These are phyloP conservation scores for Microcaecilia unicolor DNA, from an alignment of 2,797 vertebrate species.

Conservation along the genomic window DNA sequence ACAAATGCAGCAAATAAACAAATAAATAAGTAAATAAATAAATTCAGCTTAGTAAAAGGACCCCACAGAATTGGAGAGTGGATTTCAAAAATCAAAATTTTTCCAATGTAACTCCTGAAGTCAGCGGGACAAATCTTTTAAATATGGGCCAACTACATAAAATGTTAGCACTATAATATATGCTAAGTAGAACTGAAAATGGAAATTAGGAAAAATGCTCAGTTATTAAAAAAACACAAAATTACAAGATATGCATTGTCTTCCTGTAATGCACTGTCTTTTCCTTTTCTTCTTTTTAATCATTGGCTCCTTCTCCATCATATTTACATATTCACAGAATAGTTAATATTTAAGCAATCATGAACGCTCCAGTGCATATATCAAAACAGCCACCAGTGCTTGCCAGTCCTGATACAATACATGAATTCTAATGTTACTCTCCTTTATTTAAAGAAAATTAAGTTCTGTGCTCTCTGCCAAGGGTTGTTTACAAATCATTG, in stretches of 20 bases:
- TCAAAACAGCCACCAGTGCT: conserved; percentile 28
- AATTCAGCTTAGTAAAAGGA: no score
- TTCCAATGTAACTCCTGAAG: no score
- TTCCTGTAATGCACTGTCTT: conserved; percentile 9
- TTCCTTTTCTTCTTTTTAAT: conserved; percentile 22
- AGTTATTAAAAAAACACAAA: no score
- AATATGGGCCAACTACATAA: no score
- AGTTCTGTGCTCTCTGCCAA: conserved; percentile 43
- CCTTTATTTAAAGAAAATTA: conserved; percentile 54
- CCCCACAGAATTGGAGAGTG: no score
- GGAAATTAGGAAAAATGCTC: no score
- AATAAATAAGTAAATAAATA: no score
- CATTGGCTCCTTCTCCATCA: conserved; percentile 8
- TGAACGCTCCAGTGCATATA: conserved; percentile 33
- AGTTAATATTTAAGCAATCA: conserved; percentile 36
- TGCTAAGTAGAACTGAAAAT: no score
- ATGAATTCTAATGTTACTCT: conserved; percentile 42
- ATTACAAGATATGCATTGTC: neutral
- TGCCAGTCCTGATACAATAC: conserved; percentile 20
- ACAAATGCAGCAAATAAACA: no score
- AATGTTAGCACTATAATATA: no score
- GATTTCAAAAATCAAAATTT: no score
- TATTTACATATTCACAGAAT: conserved; percentile 28
- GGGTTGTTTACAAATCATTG: conserved; percentile 51
- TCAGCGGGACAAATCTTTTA: no score